phyloP scores from a whole-genome alignment of 2,888 invertebrate genomes.

The Hyposoter didymator region DNA sequence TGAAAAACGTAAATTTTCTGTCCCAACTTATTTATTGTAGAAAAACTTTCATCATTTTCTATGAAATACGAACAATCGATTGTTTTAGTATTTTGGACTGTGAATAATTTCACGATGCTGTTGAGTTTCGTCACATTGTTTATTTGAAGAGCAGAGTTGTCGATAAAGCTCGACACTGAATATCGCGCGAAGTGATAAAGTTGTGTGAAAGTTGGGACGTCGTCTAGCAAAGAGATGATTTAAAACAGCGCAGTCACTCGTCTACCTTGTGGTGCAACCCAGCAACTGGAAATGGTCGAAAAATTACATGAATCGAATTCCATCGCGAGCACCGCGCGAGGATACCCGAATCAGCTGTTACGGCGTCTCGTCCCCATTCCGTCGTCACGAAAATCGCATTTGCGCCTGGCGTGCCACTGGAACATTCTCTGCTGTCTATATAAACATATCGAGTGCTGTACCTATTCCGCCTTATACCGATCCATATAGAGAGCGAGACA shows the following conservation, averaged over 20 bases:
- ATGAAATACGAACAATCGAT: background rate
- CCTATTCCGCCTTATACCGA: slow-evolving; percentile 14
- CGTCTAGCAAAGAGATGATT: slow-evolving; percentile 29
- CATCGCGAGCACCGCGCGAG: slow-evolving; percentile 4
- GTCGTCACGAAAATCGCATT: slow-evolving; percentile 51
- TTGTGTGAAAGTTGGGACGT: background rate
- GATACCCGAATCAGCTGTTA: slow-evolving; percentile 38
- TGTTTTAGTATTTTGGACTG: background rate
- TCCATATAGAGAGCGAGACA: background rate
- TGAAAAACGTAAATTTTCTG: background rate
- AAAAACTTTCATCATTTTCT: background rate
- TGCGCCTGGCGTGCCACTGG: slow-evolving; percentile 44
- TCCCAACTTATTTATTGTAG: background rate
- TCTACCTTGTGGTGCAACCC: background rate
- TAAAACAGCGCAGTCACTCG: background rate
- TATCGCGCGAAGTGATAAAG: slow-evolving; percentile 3
- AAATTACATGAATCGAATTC: slow-evolving; percentile 42
- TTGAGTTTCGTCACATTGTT: background rate
- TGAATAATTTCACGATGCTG: background rate
- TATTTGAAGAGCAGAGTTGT: background rate
- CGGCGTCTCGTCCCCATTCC: slow-evolving; percentile 2
- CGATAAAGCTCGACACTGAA: slow-evolving; percentile 1
- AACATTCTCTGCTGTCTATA: slow-evolving; percentile 30
- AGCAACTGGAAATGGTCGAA: slow-evolving; percentile 6
- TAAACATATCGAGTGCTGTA: slow-evolving; percentile 6